A percentile compares a stretch with the other conserved stretches of the same genome.
phyloP scores from a whole-genome alignment of 1,140 invertebrate species.

The Andricus grossulariae region DNA sequence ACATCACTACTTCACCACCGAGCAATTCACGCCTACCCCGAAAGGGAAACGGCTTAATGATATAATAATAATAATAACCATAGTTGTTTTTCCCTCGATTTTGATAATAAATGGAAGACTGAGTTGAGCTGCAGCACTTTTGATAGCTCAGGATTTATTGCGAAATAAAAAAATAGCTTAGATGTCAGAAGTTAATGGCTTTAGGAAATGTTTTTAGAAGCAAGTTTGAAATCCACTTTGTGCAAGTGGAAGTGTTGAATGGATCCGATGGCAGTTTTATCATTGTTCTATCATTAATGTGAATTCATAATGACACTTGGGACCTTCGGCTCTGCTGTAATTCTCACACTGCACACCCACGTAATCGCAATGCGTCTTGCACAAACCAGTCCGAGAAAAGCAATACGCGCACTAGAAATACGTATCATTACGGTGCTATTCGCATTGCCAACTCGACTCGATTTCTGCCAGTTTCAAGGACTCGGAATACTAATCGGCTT shows the following conservation, averaged over 20 bases:
- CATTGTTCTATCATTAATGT: constrained; percentile 16
- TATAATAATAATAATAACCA: too few species aligned
- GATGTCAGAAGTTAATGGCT: neutral
- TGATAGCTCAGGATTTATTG: too few species aligned
- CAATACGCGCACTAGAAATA: neutral
- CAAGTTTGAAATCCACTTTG: neutral
- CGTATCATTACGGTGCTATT: constrained; percentile 15
- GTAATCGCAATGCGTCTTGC: constrained; percentile 20
- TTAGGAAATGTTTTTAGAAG: neutral
- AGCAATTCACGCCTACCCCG: too few species aligned
- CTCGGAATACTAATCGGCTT: constrained; percentile 28
- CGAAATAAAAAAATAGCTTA: neutral
- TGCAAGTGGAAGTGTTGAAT: neutral
- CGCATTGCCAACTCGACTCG: neutral
- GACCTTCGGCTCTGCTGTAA: constrained; percentile 23
- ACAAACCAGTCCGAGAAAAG: constrained; percentile 24
- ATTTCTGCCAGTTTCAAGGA: constrained; percentile 12
- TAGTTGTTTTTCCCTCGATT: too few species aligned
- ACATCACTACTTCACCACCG: too few species aligned
- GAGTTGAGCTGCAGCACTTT: too few species aligned
- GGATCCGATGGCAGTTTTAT: constrained; percentile 18
- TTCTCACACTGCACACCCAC: constrained; percentile 30
- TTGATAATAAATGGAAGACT: too few species aligned
- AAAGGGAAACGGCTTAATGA: too few species aligned
- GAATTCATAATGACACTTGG: constrained; percentile 20